Base-by-base conservation (phyloP, 2,113 vertebrate species). In the Pelodiscus sinensis region DNA sequence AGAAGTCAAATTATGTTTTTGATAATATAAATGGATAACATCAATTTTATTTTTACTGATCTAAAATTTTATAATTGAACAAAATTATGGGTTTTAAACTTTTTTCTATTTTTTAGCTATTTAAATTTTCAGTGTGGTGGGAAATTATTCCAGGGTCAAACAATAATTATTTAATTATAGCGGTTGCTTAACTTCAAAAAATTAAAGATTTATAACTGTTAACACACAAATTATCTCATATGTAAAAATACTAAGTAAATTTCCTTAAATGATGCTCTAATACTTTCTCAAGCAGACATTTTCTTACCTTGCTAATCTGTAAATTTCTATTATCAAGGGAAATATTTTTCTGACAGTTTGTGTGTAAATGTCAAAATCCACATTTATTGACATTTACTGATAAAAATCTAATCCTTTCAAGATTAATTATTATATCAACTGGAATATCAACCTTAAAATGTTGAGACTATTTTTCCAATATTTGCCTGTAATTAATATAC, bases 401-500 rank as follows among this genome's bases (percentile, higher is more conserved):
- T 71, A 68, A n/a, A 68, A 68, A 68, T n/a, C 16, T 35, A 35
- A 71, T 71, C 65, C n/a, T 21, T 71, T 19, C 65, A 35, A 71
- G 65, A 71, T 15, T 21, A 68, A 68, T 68, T 68, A 35, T 19
- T 18, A 35, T 68, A 35, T 35, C 35, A 15, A 35, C 9, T 21
- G n/a, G 19, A 35, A 4, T n/a, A 71, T 35, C n/a, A 35, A 71
- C 19, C 65, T 71, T 71, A 71, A 35, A 71, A 71, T 35, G 21
- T 16, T 35, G 31, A 35, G 31, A 35, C 96, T 96, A 95, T 95
- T 97, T 96, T 95, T 81, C 88, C 96, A 89, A 51, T 96, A 90
- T 94, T 94, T 93, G 83, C 71, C 83, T 94, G 92, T 96, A 96
- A n/a, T 88, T 92, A 95, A 86, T 85, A 80, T 95, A 88, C 29